Percentiles rank a stretch among this genome's conserved stretches.
Evolutionary conservation across 2,797 vertebrate genomes (phyloP).

Genomic region (Megalops cyprinoides): DNA sequence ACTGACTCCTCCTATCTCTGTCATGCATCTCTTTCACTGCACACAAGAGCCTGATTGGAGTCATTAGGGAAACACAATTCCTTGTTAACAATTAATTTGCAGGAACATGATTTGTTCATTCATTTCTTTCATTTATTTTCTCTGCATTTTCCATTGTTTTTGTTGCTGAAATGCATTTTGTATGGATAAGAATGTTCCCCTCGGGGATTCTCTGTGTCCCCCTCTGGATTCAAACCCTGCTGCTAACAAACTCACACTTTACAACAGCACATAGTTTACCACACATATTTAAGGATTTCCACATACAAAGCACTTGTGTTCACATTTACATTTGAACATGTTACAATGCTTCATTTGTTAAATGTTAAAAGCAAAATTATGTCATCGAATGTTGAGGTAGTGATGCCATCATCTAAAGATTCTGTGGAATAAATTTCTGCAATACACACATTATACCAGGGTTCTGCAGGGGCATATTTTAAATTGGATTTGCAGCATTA

Average conservation of each 20-base stretch:
- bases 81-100: no score
- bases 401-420: conserved; percentile 40
- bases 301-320: conserved; percentile 81
- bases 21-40: no score
- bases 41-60: no score
- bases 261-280: conserved; percentile 68
- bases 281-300: conserved; percentile 69
- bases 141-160: no score
- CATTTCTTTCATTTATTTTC: not conserved
- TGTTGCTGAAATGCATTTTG: not conserved
- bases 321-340: conserved; percentile 75
- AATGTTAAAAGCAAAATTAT: conserved; percentile 57
- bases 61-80: no score
- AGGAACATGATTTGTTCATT: no score
- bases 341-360: conserved; percentile 67
- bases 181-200: not conserved
- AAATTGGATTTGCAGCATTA: not conserved
- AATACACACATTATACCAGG: not conserved
- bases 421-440: not conserved
- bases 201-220: not conserved
- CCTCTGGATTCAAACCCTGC: not conserved
- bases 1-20: no score
- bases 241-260: conserved; percentile 60
- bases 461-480: not conserved
- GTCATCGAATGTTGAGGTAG: conserved; percentile 58